Evolutionary conservation across 2,797 vertebrate species (phyloP).

Genomic region (Liparis tanakae): DNA sequence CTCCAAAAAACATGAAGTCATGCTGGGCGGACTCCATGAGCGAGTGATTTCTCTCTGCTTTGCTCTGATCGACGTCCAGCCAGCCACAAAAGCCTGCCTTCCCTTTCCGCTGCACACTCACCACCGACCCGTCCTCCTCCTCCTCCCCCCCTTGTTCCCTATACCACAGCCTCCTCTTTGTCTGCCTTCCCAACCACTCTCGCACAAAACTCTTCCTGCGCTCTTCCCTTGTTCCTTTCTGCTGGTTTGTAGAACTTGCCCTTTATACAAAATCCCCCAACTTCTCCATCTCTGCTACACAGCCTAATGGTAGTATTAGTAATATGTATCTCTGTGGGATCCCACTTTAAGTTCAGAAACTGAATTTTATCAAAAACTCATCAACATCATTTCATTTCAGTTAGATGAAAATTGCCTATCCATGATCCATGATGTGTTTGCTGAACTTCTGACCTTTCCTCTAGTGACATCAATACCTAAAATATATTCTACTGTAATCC

Average conservation of each 20-base stretch:
- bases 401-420: not conserved
- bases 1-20: constrained; percentile 65
- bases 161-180: constrained; percentile 9
- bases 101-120: not conserved
- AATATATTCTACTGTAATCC: not conserved
- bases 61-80: constrained; percentile 62
- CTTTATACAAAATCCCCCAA: not conserved
- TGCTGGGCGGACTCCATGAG: constrained; percentile 59
- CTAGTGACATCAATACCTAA: not conserved
- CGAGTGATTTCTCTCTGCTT: constrained; percentile 60
- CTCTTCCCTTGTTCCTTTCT: constrained; percentile 9
- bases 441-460: not conserved
- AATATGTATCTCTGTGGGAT: not conserved
- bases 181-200: not conserved
- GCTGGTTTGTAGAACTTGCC: not conserved
- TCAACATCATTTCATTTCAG: not conserved
- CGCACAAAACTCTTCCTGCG: not conserved
- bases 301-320: not conserved
- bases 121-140: too few species aligned
- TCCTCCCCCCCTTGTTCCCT: constrained; percentile 4
- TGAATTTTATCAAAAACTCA: not conserved
- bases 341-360: not conserved
- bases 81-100: constrained; percentile 44
- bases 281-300: not conserved
- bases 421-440: not conserved